A percentile compares a stretch with the other conserved stretches of the same genome.
These are phyloP conservation scores for Teleogryllus oceanicus DNA, from an alignment of 2,888 invertebrate species.

Conservation along the genomic window DNA sequence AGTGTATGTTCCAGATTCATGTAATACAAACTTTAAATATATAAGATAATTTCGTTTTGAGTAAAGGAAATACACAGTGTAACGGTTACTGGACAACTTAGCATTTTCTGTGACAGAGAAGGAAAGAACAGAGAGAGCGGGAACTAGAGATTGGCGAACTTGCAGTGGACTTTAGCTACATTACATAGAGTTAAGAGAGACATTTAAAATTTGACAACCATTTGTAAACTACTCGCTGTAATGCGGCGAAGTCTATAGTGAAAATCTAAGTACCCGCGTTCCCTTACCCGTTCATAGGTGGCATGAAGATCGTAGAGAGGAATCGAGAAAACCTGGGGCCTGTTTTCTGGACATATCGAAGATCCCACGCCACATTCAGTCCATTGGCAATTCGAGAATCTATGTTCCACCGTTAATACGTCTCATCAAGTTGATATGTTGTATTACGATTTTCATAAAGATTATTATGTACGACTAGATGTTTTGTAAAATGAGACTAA, in stretches of 20 bases:
- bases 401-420: background rate
- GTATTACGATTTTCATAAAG: too few relatives aligned
- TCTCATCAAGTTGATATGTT: too few relatives aligned
- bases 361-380: background rate
- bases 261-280: background rate
- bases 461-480: too few relatives aligned
- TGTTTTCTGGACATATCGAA: background rate
- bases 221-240: background rate
- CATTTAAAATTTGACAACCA: background rate
- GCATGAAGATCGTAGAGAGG: background rate
- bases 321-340: constrained; percentile 18
- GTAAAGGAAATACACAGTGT: too few relatives aligned
- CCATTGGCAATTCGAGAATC: background rate
- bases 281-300: background rate
- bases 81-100: too few relatives aligned
- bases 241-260: background rate
- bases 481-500: too few relatives aligned
- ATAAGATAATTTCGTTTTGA: too few relatives aligned
- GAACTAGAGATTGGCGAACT: background rate
- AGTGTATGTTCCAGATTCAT: too few relatives aligned
- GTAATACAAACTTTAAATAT: too few relatives aligned
- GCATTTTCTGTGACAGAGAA: too few relatives aligned
- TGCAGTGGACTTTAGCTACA: background rate
- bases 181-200: background rate
- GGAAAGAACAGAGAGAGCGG: background rate